These are phyloP conservation scores for Apamea crenata DNA, from an alignment of 2,888 invertebrate species.

Conservation along the genomic window DNA sequence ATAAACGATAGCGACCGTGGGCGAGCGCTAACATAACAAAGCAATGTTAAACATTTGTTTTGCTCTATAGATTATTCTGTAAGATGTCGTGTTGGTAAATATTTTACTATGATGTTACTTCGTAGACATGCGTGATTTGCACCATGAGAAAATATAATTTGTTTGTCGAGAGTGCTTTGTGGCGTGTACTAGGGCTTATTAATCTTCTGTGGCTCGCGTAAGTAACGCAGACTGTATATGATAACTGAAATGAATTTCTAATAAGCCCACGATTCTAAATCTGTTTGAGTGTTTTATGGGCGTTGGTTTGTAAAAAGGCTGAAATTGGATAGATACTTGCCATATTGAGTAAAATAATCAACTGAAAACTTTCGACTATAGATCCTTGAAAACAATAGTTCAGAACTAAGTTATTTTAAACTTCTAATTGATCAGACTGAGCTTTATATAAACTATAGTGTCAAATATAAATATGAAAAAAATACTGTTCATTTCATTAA, in stretches of 20 bases:
- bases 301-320: constrained; percentile 15
- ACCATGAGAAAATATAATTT: constrained; percentile 72
- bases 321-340: neutral
- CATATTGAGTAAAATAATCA: constrained; percentile 27
- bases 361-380: constrained; percentile 11
- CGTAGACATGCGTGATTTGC: constrained; percentile 79
- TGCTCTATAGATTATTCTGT: constrained; percentile 80
- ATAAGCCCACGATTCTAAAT: constrained; percentile 34
- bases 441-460: neutral
- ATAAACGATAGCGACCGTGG: constrained; percentile 78
- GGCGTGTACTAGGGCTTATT: constrained; percentile 50
- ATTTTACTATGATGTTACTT: constrained; percentile 72
- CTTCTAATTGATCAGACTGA: neutral
- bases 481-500: neutral
- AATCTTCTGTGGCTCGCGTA: constrained; percentile 26
- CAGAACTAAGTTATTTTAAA: neutral
- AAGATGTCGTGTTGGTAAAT: constrained; percentile 77
- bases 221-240: neutral
- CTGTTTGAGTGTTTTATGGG: constrained; percentile 23
- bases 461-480: neutral
- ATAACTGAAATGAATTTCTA: constrained; percentile 30
- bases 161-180: constrained; percentile 68
- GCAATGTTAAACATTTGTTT: constrained; percentile 82
- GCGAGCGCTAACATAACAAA: constrained; percentile 78
- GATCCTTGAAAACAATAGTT: neutral